Evolutionary conservation across 1,140 invertebrate species (phyloP), one percentile per base, ranked within the genome.

Genomic region (Formica exsecta): DNA sequence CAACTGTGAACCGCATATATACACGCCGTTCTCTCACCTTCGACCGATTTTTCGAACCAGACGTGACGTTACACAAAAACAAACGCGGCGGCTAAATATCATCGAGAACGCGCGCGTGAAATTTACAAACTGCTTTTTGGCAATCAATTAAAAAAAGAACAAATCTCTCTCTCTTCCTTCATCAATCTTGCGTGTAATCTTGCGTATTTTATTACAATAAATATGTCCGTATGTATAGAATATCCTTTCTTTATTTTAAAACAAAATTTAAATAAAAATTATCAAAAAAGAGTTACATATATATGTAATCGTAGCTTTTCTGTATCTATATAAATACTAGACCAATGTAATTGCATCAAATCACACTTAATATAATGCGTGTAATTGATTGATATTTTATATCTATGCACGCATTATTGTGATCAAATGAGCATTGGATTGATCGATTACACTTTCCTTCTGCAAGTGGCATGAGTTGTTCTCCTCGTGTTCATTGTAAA

Each of bases 1-100:
- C 92, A 94, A 88, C 90, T 89, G 91, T 92, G 81, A 92, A 84
- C 73, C 79, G 85, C 85, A 62, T 86, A 88, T 83, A 83, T 44
- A 51, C 22, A 76, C 29, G 38, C 38, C 11, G 48, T 64, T 65
- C 73, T 36, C 32, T 68, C 44, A 36, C 48, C 32, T 65, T 54
- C 44, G 38, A 25, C 54, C 16, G 36, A 83, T 61, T 83, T 83
- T 83, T 83, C 11, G 79, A 16, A 16, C 16, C 48, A 19, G 6
- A 36, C 5, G 7, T 8, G 36, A 70, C 41, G 13, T 44, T 13
- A 41, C 25, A 61, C 66, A 54, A 59, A 62, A 61, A 32, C 19
- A 11, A 77, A 51, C 11, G 61, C 29, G 16, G 19, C 29, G 13
- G n/a, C 61, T 16, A 73, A 54, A 54, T 44, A 44, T 51, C 11